Evolutionary conservation across 2,797 vertebrate genomes (phyloP), one percentile per base, ranked within the genome.

Genomic region (Smutsia gigantea): DNA sequence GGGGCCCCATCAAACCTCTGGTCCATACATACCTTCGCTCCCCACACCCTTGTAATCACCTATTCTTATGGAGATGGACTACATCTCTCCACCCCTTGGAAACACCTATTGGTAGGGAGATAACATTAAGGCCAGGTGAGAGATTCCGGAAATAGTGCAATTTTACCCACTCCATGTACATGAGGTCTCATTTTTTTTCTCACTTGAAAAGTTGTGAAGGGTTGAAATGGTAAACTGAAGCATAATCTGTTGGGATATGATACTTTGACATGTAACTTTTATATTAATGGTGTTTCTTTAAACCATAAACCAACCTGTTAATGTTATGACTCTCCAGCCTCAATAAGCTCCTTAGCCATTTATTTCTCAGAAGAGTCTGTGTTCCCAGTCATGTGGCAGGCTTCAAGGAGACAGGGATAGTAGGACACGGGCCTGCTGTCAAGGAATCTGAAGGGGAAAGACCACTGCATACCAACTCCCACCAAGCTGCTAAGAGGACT

Each of bases 401-500:
- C 19, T 90, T 49, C 21, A 42, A n/a, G 42, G 42, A 69, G 42
- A 39, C 10, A 51, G 39, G 1, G 18, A 1, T 29, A 57, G 25
- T n/a, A 59, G 37, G 64, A 69, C 71, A 25, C 17, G 12, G 25
- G 14, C 18, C 72, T 66, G 6, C 77, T 53, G 17, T 75, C 6
- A 13, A 57, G 42, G 55, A 39, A 25, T 34, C 14, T 86, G 21
- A 0, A 0, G 18, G 18, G 7, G 14, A n/a, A 51, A 15, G 68
- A 55, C 31, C 0, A 3, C 42, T 1, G 1, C n/a, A 46, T 21
- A 23, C 64, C 3, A 3, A 0, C 34, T 84, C 12, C 12, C 13
- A 42, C 12, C 5, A 15, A 19, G 53, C 51, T 53, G 5, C 51
- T 61, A 11, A 31, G 12, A 27, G 1, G 8, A 37, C 4, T 66